Evolutionary conservation across 2,888 invertebrate species (phyloP).

Genomic region (Leptura quadrifasciata): DNA sequence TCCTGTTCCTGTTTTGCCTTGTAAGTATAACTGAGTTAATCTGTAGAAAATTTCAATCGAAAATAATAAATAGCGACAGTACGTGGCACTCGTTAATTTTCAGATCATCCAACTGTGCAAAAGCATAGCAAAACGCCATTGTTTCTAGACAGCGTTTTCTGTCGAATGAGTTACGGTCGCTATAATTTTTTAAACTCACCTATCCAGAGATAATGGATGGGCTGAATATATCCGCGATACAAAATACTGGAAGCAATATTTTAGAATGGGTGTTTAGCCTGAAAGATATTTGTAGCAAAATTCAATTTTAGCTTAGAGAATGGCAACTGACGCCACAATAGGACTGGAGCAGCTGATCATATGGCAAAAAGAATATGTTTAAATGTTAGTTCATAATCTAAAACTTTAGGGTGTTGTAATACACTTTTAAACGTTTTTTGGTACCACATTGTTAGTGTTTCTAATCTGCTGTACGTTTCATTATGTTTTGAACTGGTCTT

Average conservation of each 20-base stretch:
- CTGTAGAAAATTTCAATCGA: conserved; percentile 45
- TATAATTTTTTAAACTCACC: conserved; percentile 44
- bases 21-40: conserved; percentile 39
- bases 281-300: too few relatives aligned
- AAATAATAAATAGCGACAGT: conserved; percentile 54
- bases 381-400: too few relatives aligned
- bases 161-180: conserved; percentile 52
- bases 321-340: too few relatives aligned
- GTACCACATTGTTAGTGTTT: too few relatives aligned
- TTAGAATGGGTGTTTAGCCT: conserved; percentile 27
- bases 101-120: conserved; percentile 54
- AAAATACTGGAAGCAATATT: conserved; percentile 7
- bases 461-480: too few relatives aligned
- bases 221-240: conserved; percentile 13
- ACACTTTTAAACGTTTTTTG: too few relatives aligned
- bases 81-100: conserved; percentile 53
- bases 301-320: too few relatives aligned
- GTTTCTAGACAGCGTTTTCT: conserved; percentile 49
- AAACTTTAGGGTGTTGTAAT: too few relatives aligned
- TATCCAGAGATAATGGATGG: conserved; percentile 35
- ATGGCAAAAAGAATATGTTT: too few relatives aligned
- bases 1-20: conserved; percentile 42
- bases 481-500: too few relatives aligned
- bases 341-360: too few relatives aligned
- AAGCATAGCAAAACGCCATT: conserved; percentile 49